Conservation (phyloP, 2,113 vertebrate genomes). For the Epinephelus lanceolatus region DNA sequence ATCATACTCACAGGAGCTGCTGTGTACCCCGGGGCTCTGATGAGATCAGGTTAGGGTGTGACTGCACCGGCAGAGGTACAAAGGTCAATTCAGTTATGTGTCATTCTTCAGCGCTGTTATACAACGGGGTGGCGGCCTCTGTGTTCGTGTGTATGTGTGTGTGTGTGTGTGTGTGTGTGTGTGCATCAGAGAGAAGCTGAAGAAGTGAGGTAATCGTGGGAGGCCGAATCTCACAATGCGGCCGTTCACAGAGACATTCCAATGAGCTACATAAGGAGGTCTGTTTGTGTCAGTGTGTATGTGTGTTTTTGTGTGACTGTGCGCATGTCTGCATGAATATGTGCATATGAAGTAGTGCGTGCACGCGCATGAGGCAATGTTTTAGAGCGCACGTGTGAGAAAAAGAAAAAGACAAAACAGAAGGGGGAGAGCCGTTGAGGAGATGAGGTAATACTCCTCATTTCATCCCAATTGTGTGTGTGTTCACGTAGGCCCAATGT, state of each 20-base stretch:
- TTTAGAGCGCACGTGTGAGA: constrained; percentile 52
- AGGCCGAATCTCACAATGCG: constrained; percentile 75
- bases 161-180: background rate
- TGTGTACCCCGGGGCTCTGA: constrained; percentile 50
- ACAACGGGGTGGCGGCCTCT: constrained; percentile 54
- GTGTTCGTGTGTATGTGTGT: constrained; percentile 1
- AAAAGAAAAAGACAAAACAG: constrained; percentile 57
- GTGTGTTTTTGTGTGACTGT: constrained; percentile 34
- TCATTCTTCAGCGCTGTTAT: constrained; percentile 66
- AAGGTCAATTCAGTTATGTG: constrained; percentile 74
- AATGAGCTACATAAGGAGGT: constrained; percentile 73
- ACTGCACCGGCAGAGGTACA: constrained; percentile 63
- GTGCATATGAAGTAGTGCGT: constrained; percentile 61
- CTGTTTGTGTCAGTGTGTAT: constrained; percentile 67
- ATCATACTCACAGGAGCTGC: constrained; percentile 54
- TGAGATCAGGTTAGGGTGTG: constrained; percentile 79
- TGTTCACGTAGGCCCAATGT: background rate
- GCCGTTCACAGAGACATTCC: constrained; percentile 75
- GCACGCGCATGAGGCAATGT: constrained; percentile 53
- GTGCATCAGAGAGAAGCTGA: constrained; percentile 63
- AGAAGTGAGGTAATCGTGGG: constrained; percentile 80
- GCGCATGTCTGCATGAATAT: constrained; percentile 58
- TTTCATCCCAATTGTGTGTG: constrained; percentile 47
- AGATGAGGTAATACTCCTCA: constrained; percentile 75
- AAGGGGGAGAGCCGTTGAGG: constrained; percentile 61